Conservation (phyloP, 2,888 invertebrate species). For the Tuta absoluta region DNA sequence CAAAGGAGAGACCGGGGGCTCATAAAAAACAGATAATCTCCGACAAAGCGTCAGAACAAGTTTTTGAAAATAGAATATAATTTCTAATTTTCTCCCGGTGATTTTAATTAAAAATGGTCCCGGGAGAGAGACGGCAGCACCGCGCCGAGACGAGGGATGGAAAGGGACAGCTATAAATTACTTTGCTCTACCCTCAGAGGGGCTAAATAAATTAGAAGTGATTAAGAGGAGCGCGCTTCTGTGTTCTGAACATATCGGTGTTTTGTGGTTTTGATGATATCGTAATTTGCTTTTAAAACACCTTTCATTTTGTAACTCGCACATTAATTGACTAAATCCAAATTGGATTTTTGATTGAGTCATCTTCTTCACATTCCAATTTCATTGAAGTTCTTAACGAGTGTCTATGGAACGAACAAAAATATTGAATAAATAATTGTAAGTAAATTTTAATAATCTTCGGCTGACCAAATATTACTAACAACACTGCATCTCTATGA, state of each 20-base stretch:
- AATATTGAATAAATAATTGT: conserved; percentile 21
- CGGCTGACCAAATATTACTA: conserved; percentile 9
- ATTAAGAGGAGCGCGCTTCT: conserved; percentile 79
- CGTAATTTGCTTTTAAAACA: conserved; percentile 22
- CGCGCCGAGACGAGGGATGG: conserved; percentile 54
- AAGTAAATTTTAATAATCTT: conserved; percentile 3
- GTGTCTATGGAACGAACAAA: not conserved
- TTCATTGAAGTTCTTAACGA: not conserved
- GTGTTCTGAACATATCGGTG: conserved; percentile 65
- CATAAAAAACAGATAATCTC: conserved; percentile 80
- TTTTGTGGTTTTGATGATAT: conserved; percentile 60
- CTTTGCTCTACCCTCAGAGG: conserved; percentile 66
- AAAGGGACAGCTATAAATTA: conserved; percentile 76
- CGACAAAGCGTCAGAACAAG: conserved; percentile 79
- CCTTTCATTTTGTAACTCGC: conserved; percentile 20
- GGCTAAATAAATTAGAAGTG: conserved; percentile 81
- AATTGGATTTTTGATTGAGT: conserved; percentile 20
- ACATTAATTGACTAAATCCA: conserved; percentile 15
- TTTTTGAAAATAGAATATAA: conserved; percentile 82
- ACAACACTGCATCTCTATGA: conserved; percentile 33
- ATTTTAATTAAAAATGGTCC: conserved; percentile 82
- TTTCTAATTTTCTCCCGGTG: conserved; percentile 81
- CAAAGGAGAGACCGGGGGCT: conserved; percentile 75
- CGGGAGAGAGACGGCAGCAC: conserved; percentile 68
- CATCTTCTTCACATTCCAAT: conserved; percentile 10